Evolutionary conservation across 64 coral and sea anemone species (phyloP).

Genomic region (Pachyseris speciosa): DNA sequence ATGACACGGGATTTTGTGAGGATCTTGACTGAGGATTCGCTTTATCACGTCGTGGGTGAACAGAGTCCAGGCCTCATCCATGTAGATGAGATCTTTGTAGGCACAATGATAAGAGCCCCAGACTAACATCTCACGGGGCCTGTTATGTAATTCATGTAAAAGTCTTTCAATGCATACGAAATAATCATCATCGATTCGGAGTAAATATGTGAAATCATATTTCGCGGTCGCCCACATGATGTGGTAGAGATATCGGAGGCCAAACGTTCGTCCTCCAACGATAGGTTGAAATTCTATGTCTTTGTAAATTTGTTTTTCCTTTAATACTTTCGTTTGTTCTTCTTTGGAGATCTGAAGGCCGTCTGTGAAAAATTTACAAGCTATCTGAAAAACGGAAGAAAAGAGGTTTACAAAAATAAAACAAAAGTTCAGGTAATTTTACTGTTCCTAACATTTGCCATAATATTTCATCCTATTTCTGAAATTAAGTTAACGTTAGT

Average conservation of each 20-base stretch:
- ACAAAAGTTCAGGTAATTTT: not conserved
- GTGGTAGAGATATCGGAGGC: conserved; percentile 50
- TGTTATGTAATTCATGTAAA: conserved; percentile 7
- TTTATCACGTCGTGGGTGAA: conserved; percentile 49
- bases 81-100: conserved; percentile 15
- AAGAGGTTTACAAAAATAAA: not conserved
- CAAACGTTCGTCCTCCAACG: conserved; percentile 35
- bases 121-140: conserved; percentile 8
- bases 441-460: not conserved
- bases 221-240: conserved; percentile 30
- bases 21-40: conserved; percentile 45
- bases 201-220: conserved; percentile 49
- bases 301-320: not conserved
- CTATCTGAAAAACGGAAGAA: not conserved
- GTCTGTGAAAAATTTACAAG: conserved; percentile 14
- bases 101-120: conserved; percentile 55
- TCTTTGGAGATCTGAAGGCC: not conserved
- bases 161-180: conserved; percentile 61
- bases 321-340: not conserved
- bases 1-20: conserved; percentile 17
- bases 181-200: conserved; percentile 60
- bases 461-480: no score
- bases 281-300: conserved; percentile 30
- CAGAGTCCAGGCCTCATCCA: conserved; percentile 65
- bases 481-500: no score